These are phyloP conservation scores for Eurypyga helias DNA, from an alignment of 2,113 vertebrate genomes.

Conservation along the genomic window DNA sequence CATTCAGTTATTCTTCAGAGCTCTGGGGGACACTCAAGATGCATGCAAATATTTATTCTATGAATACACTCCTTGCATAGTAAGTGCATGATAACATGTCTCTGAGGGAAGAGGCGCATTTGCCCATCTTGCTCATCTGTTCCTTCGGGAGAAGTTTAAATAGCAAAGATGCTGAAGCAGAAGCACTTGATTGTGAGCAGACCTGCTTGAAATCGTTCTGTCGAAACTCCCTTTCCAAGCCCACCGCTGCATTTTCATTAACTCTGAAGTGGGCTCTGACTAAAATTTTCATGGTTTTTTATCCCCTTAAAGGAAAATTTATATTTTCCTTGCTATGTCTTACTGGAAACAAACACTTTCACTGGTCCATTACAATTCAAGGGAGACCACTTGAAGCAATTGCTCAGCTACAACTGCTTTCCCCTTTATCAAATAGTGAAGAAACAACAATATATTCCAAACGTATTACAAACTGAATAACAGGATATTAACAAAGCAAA, in stretches of 20 bases:
- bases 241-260: background rate
- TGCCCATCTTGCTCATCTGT: background rate
- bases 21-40: background rate
- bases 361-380: slow-evolving; percentile 3
- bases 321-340: background rate
- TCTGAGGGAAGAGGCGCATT: background rate
- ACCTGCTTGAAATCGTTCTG: background rate
- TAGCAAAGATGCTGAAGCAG: background rate
- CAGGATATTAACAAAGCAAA: slow-evolving; percentile 74
- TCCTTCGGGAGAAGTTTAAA: background rate
- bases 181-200: background rate
- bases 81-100: background rate
- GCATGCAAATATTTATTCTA: background rate
- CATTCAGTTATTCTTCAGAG: background rate
- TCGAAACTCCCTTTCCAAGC: background rate
- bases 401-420: slow-evolving; percentile 20
- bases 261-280: background rate
- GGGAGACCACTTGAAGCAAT: background rate
- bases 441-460: slow-evolving; percentile 32
- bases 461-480: slow-evolving; percentile 54
- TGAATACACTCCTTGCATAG: background rate
- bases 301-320: background rate
- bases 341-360: background rate
- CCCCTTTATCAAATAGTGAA: background rate
- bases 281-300: background rate